Base-by-base conservation (phyloP, 2,888 invertebrate species). In the Branchellion lobata region DNA sequence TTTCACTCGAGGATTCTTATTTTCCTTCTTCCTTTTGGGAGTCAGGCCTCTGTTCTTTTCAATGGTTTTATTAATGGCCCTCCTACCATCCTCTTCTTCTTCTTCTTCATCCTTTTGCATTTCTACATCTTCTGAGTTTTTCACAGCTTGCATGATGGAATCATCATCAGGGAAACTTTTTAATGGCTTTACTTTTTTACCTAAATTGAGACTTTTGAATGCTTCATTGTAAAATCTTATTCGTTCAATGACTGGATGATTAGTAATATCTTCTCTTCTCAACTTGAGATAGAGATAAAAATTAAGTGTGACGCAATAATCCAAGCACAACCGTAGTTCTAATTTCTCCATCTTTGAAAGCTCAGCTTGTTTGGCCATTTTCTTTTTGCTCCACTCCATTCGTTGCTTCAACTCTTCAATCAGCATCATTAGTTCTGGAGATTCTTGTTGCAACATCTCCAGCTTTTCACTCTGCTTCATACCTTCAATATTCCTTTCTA, bases 31-130 rank as follows among this genome's bases (percentile, higher is more conserved):
- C 82, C 95, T 91, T 83, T 92, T 91, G 0, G 96, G 94, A 53
- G 93, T 95, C 27, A 97, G 90, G 24, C 97, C 97, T 88, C 95
- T 96, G 86, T 98, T 98, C 88, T 97, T 97, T 29, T 93, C 92
- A 86, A 97, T 97, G 90, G 86, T 86, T 84, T 86, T 86, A 40
- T 86, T 85, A 36, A 83, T 83, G 11, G 83, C 81, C 5, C 83
- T 82, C 81, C 86, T 85, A 80, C 85, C 85, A 57, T 85, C 83
- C 21, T 85, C 83, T 71, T 86, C 86, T 83, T 86, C 84, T 11
- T 83, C 82, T 1, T 83, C 83, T 76, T 86, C 85, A 61, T 85
- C 85, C 18, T 74, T 75, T 11, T 27, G 71, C 29, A 53, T 61
- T 51, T 73, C 79, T 33, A 57, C 40, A 29, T 47, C 53, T 47